Percentiles rank a stretch among this genome's conserved stretches.
phyloP scores from a whole-genome alignment of 2,888 invertebrate species.

The Sesia apiformis region DNA sequence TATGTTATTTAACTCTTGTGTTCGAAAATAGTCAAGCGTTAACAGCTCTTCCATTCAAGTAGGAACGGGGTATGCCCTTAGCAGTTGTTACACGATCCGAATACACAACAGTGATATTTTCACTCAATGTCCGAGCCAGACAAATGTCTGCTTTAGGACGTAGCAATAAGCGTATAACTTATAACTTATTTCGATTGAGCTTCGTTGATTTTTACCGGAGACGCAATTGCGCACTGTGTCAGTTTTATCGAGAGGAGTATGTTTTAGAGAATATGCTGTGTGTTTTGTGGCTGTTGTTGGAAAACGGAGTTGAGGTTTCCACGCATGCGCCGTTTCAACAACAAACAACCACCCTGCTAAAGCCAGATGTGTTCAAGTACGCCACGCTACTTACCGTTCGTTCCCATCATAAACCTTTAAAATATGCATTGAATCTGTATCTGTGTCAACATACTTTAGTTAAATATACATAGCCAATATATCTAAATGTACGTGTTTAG shows the following conservation, averaged over 20 bases:
- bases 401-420: not conserved
- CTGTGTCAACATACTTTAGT: too few species aligned
- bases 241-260: not conserved
- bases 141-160: not conserved
- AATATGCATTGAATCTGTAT: not conserved
- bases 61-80: not conserved
- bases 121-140: not conserved
- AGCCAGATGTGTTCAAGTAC: slow-evolving; percentile 1
- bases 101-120: not conserved
- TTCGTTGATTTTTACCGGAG: not conserved
- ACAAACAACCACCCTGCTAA: slow-evolving; percentile 13
- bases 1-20: too few species aligned
- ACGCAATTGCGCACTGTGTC: not conserved
- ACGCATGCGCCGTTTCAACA: slow-evolving; percentile 12
- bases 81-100: not conserved
- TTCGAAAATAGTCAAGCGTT: not conserved
- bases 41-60: not conserved
- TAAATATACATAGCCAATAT: not conserved
- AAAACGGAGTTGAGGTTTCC: slow-evolving; percentile 3
- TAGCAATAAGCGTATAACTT: not conserved
- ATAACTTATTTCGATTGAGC: not conserved
- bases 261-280: not conserved
- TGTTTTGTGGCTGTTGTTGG: slow-evolving; percentile 7
- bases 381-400: not conserved
- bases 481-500: slow-evolving; percentile 1